phyloP scores from a whole-genome alignment of 1,140 invertebrate genomes.

The Drosophila lowei region DNA sequence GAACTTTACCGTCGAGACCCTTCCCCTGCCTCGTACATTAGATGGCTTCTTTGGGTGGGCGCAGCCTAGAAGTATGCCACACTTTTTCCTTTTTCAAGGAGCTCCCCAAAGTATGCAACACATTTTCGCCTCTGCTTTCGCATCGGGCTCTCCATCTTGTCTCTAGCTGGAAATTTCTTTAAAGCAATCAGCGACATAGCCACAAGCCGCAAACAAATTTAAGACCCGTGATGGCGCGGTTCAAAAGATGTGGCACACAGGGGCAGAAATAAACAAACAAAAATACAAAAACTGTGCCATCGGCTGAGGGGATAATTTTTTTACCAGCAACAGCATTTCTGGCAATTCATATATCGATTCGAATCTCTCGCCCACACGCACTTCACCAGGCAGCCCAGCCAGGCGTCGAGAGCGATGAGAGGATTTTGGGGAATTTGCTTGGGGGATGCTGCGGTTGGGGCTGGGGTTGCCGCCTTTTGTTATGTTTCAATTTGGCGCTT shows the following conservation, averaged over 20 bases:
- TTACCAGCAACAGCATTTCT: slow-evolving; percentile 4
- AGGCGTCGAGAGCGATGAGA: slow-evolving; percentile 13
- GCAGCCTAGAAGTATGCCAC: slow-evolving; percentile 16
- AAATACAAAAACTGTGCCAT: slow-evolving; percentile 1
- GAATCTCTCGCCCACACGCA: slow-evolving; percentile 20
- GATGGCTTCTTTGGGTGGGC: background rate
- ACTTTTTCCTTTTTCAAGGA: too few relatives aligned
- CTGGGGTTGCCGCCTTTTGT: slow-evolving; percentile 47
- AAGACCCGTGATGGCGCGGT: slow-evolving; percentile 39
- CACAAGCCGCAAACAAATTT: slow-evolving; percentile 39
- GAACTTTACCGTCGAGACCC: background rate
- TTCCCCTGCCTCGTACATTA: background rate
- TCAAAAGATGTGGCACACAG: slow-evolving; percentile 43
- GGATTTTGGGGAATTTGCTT: slow-evolving; percentile 25
- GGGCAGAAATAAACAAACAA: slow-evolving; percentile 5
- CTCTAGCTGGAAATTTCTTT: slow-evolving; percentile 1
- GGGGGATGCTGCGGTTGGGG: background rate
- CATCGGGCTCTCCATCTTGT: too few relatives aligned
- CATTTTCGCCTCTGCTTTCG: background rate
- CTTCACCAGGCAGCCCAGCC: background rate
- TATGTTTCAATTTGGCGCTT: slow-evolving; percentile 68
- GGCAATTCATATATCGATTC: slow-evolving; percentile 50
- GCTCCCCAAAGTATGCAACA: slow-evolving; percentile 20
- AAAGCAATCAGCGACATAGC: slow-evolving; percentile 22
- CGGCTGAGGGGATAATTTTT: slow-evolving; percentile 14